phyloP scores from a whole-genome alignment of 2,113 vertebrate genomes.

The Lagopus muta region DNA sequence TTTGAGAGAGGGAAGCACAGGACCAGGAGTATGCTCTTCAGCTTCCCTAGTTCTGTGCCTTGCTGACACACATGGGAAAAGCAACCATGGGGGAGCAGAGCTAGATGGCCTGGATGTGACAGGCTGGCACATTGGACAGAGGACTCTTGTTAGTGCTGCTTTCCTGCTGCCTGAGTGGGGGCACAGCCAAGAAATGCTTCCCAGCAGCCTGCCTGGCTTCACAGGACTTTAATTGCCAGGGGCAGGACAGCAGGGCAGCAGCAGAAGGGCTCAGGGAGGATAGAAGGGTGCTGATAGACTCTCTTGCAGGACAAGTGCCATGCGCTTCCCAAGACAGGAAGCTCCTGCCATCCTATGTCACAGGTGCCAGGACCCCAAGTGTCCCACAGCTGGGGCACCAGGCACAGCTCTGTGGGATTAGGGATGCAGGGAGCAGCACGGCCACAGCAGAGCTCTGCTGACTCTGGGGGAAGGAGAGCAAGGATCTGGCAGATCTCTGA shows the following conservation, averaged over 20 bases:
- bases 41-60: neutral
- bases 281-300: neutral
- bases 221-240: neutral
- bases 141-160: neutral
- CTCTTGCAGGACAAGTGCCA: rapidly evolving
- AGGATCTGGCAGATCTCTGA: slow-evolving; percentile 24
- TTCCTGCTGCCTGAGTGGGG: neutral
- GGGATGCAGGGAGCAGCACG: neutral
- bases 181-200: neutral
- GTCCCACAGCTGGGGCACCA: neutral
- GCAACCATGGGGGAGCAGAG: neutral
- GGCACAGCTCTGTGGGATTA: neutral
- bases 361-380: rapidly evolving
- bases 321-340: neutral
- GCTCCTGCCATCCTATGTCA: neutral
- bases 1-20: neutral
- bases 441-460: neutral
- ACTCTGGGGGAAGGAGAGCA: neutral
- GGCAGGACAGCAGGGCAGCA: neutral
- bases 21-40: rapidly evolving
- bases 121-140: slow-evolving; percentile 17
- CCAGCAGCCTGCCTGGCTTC: neutral
- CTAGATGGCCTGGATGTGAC: slow-evolving; percentile 8
- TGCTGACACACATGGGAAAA: neutral
- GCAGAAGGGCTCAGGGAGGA: rapidly evolving